Evolutionary conservation across 1,140 invertebrate genomes (phyloP).

Genomic region (Aphelinus atriplicis): DNA sequence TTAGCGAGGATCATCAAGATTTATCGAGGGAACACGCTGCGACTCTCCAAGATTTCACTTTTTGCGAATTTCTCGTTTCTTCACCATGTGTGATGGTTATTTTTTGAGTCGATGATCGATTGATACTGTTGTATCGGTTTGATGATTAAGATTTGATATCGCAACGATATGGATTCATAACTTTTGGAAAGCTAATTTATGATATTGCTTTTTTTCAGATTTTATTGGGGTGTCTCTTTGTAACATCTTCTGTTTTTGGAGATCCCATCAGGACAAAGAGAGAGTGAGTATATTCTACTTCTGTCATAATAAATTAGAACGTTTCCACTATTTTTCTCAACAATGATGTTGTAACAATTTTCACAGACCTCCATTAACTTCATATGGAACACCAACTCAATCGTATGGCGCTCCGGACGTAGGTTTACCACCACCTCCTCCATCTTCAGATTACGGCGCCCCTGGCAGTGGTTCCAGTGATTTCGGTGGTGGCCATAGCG

Average conservation of each 20-base stretch:
- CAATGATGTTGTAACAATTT: neutral
- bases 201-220: slow-evolving; percentile 54
- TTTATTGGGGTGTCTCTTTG: slow-evolving; percentile 58
- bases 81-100: too few species aligned
- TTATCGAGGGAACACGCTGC: too few species aligned
- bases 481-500: neutral
- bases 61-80: too few species aligned
- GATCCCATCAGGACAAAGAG: slow-evolving; percentile 59
- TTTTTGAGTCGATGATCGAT: too few species aligned
- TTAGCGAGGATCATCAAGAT: too few species aligned
- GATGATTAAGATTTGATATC: too few species aligned
- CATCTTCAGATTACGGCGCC: slow-evolving; percentile 41
- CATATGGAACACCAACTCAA: slow-evolving; percentile 38
- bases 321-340: too few species aligned
- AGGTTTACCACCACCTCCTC: slow-evolving; percentile 37
- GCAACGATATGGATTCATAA: too few species aligned
- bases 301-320: neutral
- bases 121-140: too few species aligned
- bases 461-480: slow-evolving; percentile 15
- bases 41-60: too few species aligned
- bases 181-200: too few species aligned
- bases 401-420: slow-evolving; percentile 42
- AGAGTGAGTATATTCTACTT: slow-evolving; percentile 56
- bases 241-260: slow-evolving; percentile 53
- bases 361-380: slow-evolving; percentile 35